Evolutionary conservation across 2,113 vertebrate genomes (phyloP), one percentile per base, ranked within the genome.

Genomic region (Parus major): DNA sequence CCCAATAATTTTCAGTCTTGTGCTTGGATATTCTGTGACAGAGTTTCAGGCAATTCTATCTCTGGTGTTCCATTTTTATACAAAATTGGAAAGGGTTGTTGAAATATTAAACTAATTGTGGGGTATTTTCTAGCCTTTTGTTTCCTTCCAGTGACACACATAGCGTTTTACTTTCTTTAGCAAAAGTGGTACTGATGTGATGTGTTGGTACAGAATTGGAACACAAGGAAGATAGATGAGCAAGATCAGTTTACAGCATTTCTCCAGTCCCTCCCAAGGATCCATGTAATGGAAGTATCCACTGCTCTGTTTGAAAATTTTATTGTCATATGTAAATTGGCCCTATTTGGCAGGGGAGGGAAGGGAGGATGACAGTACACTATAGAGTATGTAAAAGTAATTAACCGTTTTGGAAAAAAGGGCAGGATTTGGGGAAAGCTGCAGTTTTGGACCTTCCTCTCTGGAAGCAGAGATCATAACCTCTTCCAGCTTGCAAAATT

Each of bases 1-100:
- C 3, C 8, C 21, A 42, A 0, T 35, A 18, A 33, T 87, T 91
- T 86, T 63, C 68, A n/a, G 0, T 46, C 7, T 78, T 1, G 0
- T 42, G 16, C 27, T 35, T 55, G 12, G 11, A 53, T 24, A 18
- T 76, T 57, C 68, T 46, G 14, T 55, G 20, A 11, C 59, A 2
- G 1, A 15, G 10, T 90, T 93, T 73, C 52, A 87, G 66, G 12
- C 31, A 41, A 5, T 94, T 85, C 70, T 66, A 39, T 57, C 29
- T 31, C 39, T 75, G 0, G 0, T 66, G 18, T 83, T 92, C 68
- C 28, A 6, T 29, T 66, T 79, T 27, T 47, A 36, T 55, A 31
- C 10, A 35, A 69, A 19, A 49, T 8, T 33, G 42, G 41, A 88
- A 80, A 42, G 1, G 0, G 5, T 29, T 42, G 27, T 82, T 83